phyloP scores from a whole-genome alignment of 1,140 invertebrate genomes.

The Temnothorax longispinosus region DNA sequence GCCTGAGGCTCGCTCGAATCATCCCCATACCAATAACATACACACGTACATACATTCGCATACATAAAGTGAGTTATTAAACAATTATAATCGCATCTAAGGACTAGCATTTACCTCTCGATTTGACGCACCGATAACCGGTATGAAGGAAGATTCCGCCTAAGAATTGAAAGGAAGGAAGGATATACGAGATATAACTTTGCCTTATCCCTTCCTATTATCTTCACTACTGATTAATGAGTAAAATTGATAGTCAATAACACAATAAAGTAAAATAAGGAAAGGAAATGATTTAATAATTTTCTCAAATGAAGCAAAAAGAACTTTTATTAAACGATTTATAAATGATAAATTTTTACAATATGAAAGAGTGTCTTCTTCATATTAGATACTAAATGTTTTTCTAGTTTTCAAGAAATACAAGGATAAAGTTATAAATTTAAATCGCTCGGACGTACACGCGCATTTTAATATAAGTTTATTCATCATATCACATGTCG shows the following conservation, averaged over 20 bases:
- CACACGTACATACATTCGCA: background rate
- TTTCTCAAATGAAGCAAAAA: background rate
- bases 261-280: background rate
- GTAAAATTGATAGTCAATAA: background rate
- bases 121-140: constrained; percentile 63
- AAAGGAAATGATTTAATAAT: background rate
- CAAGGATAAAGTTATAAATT: background rate
- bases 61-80: constrained; percentile 65
- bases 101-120: constrained; percentile 61
- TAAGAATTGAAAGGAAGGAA: constrained; percentile 17
- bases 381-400: background rate
- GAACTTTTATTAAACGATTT: background rate
- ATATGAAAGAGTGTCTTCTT: background rate
- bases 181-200: background rate
- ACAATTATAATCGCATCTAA: constrained; percentile 73
- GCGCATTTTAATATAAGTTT: background rate
- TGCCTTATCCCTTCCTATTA: constrained; percentile 7
- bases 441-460: background rate
- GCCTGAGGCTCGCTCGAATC: constrained; percentile 45
- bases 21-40: constrained; percentile 61
- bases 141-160: constrained; percentile 4
- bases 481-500: background rate
- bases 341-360: background rate
- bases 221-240: background rate
- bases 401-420: background rate